phyloP scores from a whole-genome alignment of 2,797 vertebrate species.

The Geotria australis region DNA sequence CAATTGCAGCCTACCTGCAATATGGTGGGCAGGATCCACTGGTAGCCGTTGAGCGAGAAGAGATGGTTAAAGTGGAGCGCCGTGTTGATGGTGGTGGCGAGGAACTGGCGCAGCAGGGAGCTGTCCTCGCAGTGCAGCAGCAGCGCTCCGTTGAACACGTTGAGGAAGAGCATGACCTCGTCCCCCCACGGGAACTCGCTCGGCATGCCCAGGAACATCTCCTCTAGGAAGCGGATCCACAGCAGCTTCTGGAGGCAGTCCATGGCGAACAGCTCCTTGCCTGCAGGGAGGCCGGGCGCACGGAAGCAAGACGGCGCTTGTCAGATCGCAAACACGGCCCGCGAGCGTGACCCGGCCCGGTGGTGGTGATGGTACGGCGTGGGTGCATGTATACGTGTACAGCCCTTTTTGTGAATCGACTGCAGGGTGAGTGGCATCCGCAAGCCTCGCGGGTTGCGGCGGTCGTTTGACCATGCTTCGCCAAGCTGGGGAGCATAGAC shows the following conservation, averaged over 20 bases:
- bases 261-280: slow-evolving; percentile 81
- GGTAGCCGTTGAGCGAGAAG: slow-evolving; percentile 90
- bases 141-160: slow-evolving; percentile 76
- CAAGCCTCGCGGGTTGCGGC: no score
- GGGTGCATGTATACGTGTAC: no score
- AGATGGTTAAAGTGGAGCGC: slow-evolving; percentile 95
- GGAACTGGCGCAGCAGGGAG: slow-evolving; percentile 66
- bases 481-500: no score
- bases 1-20: slow-evolving; percentile 26
- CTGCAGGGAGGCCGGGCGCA: slow-evolving; percentile 11
- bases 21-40: slow-evolving; percentile 97
- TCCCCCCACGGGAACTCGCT: slow-evolving; percentile 96
- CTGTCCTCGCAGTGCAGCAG: slow-evolving; percentile 90
- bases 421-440: no score
- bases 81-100: slow-evolving; percentile 85
- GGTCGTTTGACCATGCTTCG: no score
- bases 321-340: no score
- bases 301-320: no score
- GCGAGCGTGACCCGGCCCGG: no score
- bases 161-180: slow-evolving; percentile 96
- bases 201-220: slow-evolving; percentile 97
- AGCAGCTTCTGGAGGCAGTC: slow-evolving; percentile 92
- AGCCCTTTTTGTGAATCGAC: no score
- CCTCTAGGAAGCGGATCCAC: slow-evolving; percentile 92
- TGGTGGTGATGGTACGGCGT: no score